Conservation (phyloP, 2,888 invertebrate genomes). For the Caenorhabditis angaria region DNA sequence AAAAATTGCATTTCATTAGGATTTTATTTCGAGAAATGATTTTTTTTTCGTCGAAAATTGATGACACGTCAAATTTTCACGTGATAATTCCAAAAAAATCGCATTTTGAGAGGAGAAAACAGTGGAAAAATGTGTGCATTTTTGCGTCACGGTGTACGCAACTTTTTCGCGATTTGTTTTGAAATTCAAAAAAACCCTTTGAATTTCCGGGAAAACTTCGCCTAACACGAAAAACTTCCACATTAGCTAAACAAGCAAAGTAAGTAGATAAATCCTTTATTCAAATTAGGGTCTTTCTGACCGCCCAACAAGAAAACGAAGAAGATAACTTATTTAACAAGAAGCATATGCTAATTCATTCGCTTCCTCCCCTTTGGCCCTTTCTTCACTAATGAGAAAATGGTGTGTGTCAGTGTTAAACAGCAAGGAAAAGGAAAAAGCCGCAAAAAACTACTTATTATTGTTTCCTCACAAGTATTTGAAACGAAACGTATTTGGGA, state of each 20-base stretch:
- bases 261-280: too few relatives aligned
- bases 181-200: too few relatives aligned
- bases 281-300: neutral
- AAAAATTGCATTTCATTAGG: too few relatives aligned
- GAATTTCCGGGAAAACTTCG: neutral
- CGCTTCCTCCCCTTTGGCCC: neutral
- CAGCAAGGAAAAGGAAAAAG: neutral
- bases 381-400: neutral
- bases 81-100: too few relatives aligned
- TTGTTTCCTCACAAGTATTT: conserved; percentile 4
- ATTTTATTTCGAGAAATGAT: too few relatives aligned
- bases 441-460: conserved; percentile 4
- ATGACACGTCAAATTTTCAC: too few relatives aligned
- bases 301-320: neutral
- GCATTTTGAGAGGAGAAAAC: too few relatives aligned
- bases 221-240: neutral
- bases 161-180: too few relatives aligned
- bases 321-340: conserved; percentile 2
- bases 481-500: neutral
- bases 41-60: too few relatives aligned
- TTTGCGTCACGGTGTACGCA: too few relatives aligned
- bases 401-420: conserved; percentile 4
- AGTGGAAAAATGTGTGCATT: too few relatives aligned
- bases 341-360: conserved; percentile 4
- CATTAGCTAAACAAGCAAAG: conserved; percentile 1